phyloP scores from a whole-genome alignment of 2,888 invertebrate species.

The Prenolepis imparis region DNA sequence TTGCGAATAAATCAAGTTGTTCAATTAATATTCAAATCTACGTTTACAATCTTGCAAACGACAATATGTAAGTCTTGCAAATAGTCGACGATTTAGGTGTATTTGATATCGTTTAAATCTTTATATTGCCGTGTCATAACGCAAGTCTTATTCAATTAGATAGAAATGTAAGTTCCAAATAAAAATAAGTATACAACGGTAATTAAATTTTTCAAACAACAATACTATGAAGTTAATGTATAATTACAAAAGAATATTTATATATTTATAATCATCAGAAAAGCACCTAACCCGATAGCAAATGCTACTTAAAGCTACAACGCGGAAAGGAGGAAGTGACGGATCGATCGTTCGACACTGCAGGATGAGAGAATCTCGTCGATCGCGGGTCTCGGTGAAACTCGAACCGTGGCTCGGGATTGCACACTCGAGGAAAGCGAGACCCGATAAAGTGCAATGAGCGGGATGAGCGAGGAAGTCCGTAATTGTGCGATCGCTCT shows the following conservation, averaged over 20 bases:
- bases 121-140: not conserved
- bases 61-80: not conserved
- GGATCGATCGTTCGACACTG: conserved; percentile 60
- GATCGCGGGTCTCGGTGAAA: conserved; percentile 80
- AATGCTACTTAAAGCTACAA: conserved; percentile 1
- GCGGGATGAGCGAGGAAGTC: conserved; percentile 23
- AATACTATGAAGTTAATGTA: not conserved
- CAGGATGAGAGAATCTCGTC: conserved; percentile 45
- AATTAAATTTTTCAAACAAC: not conserved
- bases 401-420: conserved; percentile 79
- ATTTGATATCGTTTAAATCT: not conserved
- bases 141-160: not conserved
- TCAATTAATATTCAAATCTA: not conserved
- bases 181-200: not conserved
- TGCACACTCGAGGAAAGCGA: conserved; percentile 81
- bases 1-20: not conserved
- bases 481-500: conserved; percentile 48
- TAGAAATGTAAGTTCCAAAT: not conserved
- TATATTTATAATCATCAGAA: not conserved
- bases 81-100: not conserved
- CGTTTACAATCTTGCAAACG: not conserved
- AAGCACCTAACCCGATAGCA: not conserved
- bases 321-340: conserved; percentile 71
- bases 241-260: not conserved
- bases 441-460: conserved; percentile 67